Conservation (phyloP, 2,113 vertebrate species). For the Electrona antarctica region DNA sequence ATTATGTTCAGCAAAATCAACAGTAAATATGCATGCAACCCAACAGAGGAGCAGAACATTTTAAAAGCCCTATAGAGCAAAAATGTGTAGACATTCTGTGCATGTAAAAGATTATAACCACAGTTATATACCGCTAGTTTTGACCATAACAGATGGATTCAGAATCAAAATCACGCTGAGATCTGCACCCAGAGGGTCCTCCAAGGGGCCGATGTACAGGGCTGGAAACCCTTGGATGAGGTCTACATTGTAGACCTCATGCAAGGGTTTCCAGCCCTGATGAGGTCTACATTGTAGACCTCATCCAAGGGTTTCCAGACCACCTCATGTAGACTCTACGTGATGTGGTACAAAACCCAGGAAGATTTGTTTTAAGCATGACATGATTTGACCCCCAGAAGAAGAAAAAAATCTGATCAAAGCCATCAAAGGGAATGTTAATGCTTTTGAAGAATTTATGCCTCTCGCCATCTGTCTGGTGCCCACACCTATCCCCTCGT, state of each 20-base stretch:
- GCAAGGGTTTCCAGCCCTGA: neutral
- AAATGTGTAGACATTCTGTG: no score
- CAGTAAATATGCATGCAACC: no score
- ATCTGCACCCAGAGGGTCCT: no score
- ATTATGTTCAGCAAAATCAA: no score
- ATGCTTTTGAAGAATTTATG: slow-evolving; percentile 71
- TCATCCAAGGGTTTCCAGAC: no score
- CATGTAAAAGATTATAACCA: no score
- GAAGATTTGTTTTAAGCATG: slow-evolving; percentile 44
- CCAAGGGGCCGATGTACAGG: no score
- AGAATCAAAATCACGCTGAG: no score
- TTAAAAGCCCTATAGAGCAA: no score
- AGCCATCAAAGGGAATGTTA: slow-evolving; percentile 70
- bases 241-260: neutral
- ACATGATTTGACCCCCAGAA: slow-evolving; percentile 61
- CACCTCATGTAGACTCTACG: slow-evolving; percentile 16
- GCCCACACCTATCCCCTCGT: slow-evolving; percentile 19
- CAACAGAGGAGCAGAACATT: no score
- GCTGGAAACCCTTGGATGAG: slow-evolving; percentile 31
- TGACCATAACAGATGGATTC: no score
- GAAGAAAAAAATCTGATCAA: slow-evolving; percentile 59
- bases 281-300: slow-evolving; percentile 23
- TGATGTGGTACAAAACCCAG: slow-evolving; percentile 9
- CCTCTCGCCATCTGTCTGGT: slow-evolving; percentile 33
- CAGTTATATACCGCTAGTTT: no score